Evolutionary conservation across 2,797 vertebrate species (phyloP), one percentile per base, ranked within the genome.

Genomic region (Pelodytes ibericus): DNA sequence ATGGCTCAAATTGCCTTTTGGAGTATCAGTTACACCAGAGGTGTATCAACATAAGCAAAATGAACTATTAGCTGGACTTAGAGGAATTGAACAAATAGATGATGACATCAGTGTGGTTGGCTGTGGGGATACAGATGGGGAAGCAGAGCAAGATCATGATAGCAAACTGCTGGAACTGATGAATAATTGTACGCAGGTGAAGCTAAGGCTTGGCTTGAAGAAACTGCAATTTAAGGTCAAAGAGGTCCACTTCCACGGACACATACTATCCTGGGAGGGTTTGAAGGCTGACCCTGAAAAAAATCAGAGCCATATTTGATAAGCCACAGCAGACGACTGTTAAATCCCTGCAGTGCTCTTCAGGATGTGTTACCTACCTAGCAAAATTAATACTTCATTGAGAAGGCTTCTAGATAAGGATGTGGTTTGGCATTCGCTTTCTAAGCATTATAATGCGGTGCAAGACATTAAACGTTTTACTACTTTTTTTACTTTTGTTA

Each of bases 1-100:
- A 4, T 81, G 77, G 62, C 36, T 79, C n/a, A 80, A 84, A 53
- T 39, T 71, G 15, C 57, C 49, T 1, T 84, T 77, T 44, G 72
- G 59, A 2, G 60, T 81, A 0, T 83, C 74, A 8, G 74, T 80
- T 13, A 74, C 72, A 15, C 8, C 1, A 75, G 20, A 41, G 61
- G 33, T 63, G 10, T 63, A 49, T 47, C 39, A 65, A 27, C 39
- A 13, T 65, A 47, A 81, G 13, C 58, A 74, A 20, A 31, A 78
- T 53, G 56, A 82, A 29, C 30, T 80, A 3, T 36, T 82, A 3
- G 36, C 60, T 15, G 74, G 72, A 2, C 58, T 60, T 72, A 68
- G 82, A 31, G 76, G 82, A n/a, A 73, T 22, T 8, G 36, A 47
- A 47, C 63, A 24, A 49, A 65, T 65, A 47, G 63, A 22, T 27